Evolutionary conservation across 2,797 vertebrate genomes (phyloP).

Genomic region (Cygnus olor): DNA sequence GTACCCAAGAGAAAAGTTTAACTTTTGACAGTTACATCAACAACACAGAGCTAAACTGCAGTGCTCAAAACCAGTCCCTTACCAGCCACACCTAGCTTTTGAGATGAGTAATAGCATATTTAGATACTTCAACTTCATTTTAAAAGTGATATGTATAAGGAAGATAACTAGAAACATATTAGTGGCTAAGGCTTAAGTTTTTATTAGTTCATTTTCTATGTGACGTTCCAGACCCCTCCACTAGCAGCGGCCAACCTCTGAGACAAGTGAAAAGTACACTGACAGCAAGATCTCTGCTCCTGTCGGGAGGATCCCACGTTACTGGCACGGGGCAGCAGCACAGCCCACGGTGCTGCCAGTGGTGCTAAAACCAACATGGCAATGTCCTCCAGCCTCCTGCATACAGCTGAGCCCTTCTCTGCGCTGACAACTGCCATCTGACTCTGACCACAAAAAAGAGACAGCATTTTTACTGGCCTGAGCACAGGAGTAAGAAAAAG

Average conservation of each 20-base stretch:
- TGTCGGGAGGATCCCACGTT: not conserved
- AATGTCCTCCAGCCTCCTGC: not conserved
- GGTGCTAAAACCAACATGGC: not conserved
- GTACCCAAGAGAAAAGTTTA: not conserved
- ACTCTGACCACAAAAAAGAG: not conserved
- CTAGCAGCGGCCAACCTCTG: not conserved
- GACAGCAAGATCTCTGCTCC: not conserved
- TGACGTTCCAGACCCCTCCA: not conserved
- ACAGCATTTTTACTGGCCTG: not conserved
- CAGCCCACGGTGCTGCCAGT: not conserved
- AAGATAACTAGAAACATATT: not conserved
- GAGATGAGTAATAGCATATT: not conserved
- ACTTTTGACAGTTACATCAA: not conserved
- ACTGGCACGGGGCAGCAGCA: not conserved
- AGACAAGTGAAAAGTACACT: fast-evolving
- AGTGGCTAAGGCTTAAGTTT: not conserved
- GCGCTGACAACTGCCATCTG: not conserved
- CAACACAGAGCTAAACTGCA: not conserved
- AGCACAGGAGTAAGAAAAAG: not conserved
- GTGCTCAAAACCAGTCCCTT: not conserved
- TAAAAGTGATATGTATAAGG: not conserved
- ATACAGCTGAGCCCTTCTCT: not conserved
- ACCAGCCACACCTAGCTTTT: not conserved
- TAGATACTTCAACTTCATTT: not conserved
- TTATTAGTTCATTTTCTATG: not conserved